phyloP scores from a whole-genome alignment of 2,888 invertebrate genomes.

The Drosophila paramelanica region DNA sequence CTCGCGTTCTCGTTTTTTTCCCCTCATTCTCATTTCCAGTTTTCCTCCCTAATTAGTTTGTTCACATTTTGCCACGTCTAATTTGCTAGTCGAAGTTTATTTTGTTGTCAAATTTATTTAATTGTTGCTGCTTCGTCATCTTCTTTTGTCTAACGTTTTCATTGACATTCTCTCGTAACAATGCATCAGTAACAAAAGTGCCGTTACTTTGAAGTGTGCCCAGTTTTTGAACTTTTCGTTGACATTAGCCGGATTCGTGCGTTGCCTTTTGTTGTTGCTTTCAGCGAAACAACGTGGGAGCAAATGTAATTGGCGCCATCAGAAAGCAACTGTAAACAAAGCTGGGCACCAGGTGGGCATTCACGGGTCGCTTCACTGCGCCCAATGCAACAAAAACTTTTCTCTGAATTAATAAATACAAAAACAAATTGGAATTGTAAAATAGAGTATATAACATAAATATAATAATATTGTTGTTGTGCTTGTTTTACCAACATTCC shows the following conservation, averaged over 20 bases:
- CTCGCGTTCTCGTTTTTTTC: conserved; percentile 18
- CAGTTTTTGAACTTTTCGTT: conserved; percentile 58
- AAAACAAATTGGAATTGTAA: too few relatives aligned
- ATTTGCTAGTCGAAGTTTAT: conserved; percentile 35
- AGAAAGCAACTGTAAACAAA: conserved; percentile 49
- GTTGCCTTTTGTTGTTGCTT: conserved; percentile 21
- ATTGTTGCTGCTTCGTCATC: conserved; percentile 28
- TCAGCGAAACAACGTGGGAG: conserved; percentile 44
- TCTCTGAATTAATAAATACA: too few relatives aligned
- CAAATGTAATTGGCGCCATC: conserved; percentile 30
- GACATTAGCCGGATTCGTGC: conserved; percentile 51
- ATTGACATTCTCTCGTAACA: conserved; percentile 37
- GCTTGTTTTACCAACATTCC: too few relatives aligned
- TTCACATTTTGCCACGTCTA: conserved; percentile 58
- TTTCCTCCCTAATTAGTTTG: conserved; percentile 55
- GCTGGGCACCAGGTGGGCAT: conserved; percentile 29
- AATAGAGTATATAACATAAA: too few relatives aligned
- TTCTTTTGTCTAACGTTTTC: conserved; percentile 18
- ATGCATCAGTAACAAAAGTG: conserved; percentile 38
- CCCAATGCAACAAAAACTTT: background rate
- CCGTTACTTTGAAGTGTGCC: conserved; percentile 58
- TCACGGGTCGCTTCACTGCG: conserved; percentile 5
- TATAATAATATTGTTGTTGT: too few relatives aligned
- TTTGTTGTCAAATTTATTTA: conserved; percentile 54
- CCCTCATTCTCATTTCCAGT: background rate